These are phyloP conservation scores for Nymphalis c-album DNA, from an alignment of 2,888 invertebrate genomes.

Conservation along the genomic window DNA sequence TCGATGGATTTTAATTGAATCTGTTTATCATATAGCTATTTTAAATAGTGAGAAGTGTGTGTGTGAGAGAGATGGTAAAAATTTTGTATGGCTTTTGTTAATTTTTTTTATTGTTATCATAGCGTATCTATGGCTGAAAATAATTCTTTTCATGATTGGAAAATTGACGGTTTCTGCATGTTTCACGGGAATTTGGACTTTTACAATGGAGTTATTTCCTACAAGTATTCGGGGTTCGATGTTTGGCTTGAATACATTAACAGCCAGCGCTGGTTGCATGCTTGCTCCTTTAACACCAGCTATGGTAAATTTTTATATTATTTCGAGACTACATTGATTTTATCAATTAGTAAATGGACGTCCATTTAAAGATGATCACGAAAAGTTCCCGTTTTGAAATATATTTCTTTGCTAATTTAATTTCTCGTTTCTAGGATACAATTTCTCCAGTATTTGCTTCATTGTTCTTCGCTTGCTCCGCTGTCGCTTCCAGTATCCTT, in stretches of 20 bases:
- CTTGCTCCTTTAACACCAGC: constrained; percentile 84
- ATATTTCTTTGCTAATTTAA: constrained; percentile 21
- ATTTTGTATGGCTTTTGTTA: too few relatives aligned
- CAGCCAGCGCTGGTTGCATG: constrained; percentile 82
- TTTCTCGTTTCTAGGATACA: constrained; percentile 16
- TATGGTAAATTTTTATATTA: constrained; percentile 48
- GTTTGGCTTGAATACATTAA: constrained; percentile 81
- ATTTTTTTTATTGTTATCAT: neutral
- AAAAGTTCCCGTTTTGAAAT: too few relatives aligned
- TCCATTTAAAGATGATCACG: too few relatives aligned
- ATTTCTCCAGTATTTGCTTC: constrained; percentile 55
- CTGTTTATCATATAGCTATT: too few relatives aligned
- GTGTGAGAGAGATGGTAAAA: too few relatives aligned
- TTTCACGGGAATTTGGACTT: constrained; percentile 82
- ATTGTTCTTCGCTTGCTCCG: constrained; percentile 64
- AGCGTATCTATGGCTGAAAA: constrained; percentile 50
- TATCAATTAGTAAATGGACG: too few relatives aligned
- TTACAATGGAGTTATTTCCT: constrained; percentile 84
- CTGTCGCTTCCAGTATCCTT: constrained; percentile 56
- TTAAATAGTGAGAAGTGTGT: too few relatives aligned
- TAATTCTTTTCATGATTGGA: constrained; percentile 77
- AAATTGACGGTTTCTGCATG: constrained; percentile 84
- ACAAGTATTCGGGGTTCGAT: constrained; percentile 83
- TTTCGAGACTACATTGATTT: too few relatives aligned
- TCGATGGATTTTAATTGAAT: too few relatives aligned